A percentile compares a stretch with the other conserved stretches of the same genome.
Evolutionary conservation across 2,797 vertebrate species (phyloP).

Genomic region (Sebastiscus tertius): DNA sequence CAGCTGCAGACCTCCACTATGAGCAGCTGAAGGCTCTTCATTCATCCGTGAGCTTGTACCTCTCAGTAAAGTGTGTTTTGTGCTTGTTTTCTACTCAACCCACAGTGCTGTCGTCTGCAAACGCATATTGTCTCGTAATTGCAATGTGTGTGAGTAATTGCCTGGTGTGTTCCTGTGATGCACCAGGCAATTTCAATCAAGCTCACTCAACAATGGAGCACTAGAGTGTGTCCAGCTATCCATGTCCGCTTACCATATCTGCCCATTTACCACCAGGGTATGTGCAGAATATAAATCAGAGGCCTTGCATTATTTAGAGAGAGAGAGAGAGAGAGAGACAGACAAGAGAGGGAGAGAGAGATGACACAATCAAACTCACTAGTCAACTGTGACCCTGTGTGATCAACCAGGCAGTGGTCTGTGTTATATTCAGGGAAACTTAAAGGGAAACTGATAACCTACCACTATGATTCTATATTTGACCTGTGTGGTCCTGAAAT

Average conservation of each 20-base stretch:
- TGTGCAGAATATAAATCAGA: conserved; percentile 52
- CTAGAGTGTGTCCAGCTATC: conserved; percentile 41
- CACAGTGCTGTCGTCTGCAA: background rate
- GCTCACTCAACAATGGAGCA: conserved; percentile 25
- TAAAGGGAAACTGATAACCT: background rate
- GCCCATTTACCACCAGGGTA: conserved; percentile 33
- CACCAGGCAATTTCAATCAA: conserved; percentile 61
- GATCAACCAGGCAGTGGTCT: conserved; percentile 12
- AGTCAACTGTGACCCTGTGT: conserved; percentile 20
- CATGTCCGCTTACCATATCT: conserved; percentile 36
- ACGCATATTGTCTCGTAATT: conserved; percentile 35
- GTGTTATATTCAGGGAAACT: background rate
- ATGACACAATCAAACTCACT: conserved; percentile 18
- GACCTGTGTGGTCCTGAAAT: background rate
- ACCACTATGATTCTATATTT: background rate
- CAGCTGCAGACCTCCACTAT: background rate
- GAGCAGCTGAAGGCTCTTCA: conserved; percentile 1
- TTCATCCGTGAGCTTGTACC: background rate
- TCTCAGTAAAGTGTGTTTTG: background rate
- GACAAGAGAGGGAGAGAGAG: background rate
- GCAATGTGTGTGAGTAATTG: conserved; percentile 46
- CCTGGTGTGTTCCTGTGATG: conserved; percentile 27
- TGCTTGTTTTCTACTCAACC: conserved; percentile 17
- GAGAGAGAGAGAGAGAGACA: background rate
- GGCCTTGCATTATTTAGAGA: conserved; percentile 41